These are phyloP conservation scores for Bathynomus jamesi DNA, from an alignment of 1,140 invertebrate genomes.

Conservation along the genomic window DNA sequence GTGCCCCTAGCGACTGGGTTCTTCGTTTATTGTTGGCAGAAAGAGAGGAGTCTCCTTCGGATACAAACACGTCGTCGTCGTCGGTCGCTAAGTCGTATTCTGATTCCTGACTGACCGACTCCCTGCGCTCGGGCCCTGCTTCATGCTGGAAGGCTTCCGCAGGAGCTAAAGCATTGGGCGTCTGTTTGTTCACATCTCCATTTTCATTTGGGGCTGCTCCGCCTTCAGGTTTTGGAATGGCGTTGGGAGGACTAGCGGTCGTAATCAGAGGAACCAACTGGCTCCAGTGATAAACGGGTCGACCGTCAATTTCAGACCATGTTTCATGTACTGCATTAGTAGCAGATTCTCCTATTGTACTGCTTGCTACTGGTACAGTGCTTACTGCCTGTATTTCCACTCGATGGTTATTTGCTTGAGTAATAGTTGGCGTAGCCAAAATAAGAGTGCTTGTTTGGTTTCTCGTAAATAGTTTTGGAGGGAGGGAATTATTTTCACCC, in stretches of 20 bases:
- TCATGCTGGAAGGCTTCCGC: neutral
- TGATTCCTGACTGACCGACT: slow-evolving; percentile 21
- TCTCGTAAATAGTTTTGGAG: neutral
- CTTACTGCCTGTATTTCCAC: neutral
- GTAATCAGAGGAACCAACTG: slow-evolving; percentile 34
- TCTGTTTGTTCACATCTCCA: neutral
- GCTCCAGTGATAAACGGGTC: slow-evolving; percentile 35
- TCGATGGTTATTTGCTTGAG: neutral
- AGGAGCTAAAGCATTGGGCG: neutral
- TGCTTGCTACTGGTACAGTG: neutral
- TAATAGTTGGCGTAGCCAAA: neutral
- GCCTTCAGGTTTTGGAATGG: slow-evolving; percentile 5
- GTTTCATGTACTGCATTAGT: neutral
- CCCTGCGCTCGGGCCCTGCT: slow-evolving; percentile 12
- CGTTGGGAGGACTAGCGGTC: neutral
- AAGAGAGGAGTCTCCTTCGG: slow-evolving; percentile 48
- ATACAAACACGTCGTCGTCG: slow-evolving; percentile 75
- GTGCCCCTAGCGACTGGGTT: slow-evolving; percentile 73
- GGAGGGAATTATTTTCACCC: neutral
- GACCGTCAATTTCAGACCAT: neutral
- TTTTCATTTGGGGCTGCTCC: neutral
- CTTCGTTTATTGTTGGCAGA: slow-evolving; percentile 56
- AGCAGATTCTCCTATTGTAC: neutral
- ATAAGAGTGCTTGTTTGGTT: neutral
- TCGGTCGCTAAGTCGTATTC: slow-evolving; percentile 51